Evolutionary conservation across 2,888 invertebrate species (phyloP), one percentile per base, ranked within the genome.

Genomic region (Polydrusus pterygomalis): DNA sequence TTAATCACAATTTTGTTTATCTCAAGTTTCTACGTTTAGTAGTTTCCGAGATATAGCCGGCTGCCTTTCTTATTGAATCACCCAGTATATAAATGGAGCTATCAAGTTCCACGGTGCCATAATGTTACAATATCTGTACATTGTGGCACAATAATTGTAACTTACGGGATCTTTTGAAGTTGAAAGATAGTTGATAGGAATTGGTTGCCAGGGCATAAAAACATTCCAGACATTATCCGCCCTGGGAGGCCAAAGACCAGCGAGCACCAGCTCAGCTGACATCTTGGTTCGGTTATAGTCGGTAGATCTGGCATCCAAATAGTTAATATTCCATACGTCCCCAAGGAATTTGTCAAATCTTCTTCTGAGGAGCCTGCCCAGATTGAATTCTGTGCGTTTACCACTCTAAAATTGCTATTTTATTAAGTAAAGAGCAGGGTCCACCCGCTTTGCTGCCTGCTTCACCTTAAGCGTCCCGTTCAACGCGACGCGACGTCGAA

Each of bases 231-330:
- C 87, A 84, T 90, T 89, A 17, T 86, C 81, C 7, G 88, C 88
- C 8, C 82, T 82, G 0, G 93, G 92, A 2, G 92, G 92, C 84
- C 90, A 94, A 40, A 94, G 83, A 0, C 91, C 93, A 0, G 93
- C 91, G 70, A 93, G 86, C 1, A 92, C 91, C 15, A 92, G 87
- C 78, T 92, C 88, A 0, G 91, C 92, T 8, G 93, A 92, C 90
- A 93, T 93, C 86, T 94, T 90, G 0, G 94, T 94, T 49, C 94
- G 88, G 64, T 92, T 91, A 81, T 89, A 91, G 82, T 92, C 90
- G 0, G 93, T 92, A 43, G 92, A 92, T 40, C 91, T 86, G 63
- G 89, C 85, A 7, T 82, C 82, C 11, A 89, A 83, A 85, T 92
- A 89, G 43, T 89, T 88, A 8, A 90, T 89, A 78, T 86, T 87